Conservation (phyloP, 2,113 vertebrate species). For the Dromas ardeola region DNA sequence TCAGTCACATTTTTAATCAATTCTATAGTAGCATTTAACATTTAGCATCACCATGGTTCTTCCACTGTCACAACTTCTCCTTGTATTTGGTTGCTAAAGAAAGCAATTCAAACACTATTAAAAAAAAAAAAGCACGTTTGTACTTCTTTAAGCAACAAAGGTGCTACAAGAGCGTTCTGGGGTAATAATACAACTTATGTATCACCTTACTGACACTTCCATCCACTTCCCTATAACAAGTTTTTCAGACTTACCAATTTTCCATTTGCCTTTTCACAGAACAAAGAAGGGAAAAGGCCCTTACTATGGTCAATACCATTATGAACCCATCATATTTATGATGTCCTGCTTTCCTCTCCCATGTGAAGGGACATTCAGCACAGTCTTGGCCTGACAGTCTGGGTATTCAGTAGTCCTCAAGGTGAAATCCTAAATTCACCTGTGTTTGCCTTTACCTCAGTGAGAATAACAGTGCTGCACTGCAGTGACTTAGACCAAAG, state of each 20-base stretch:
- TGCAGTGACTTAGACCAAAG: not conserved
- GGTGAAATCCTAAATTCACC: not conserved
- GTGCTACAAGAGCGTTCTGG: not conserved
- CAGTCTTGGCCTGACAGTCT: not conserved
- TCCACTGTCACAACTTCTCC: not conserved
- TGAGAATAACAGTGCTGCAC: not conserved
- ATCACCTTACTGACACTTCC: not conserved
- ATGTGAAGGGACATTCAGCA: not conserved
- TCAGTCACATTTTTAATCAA: not conserved
- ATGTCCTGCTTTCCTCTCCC: not conserved
- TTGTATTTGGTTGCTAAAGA: not conserved
- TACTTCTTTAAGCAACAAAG: not conserved
- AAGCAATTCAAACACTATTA: not conserved
- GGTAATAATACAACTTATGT: fast-evolving
- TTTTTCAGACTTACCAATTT: not conserved
- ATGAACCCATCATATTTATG: not conserved
- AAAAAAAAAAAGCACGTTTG: not conserved
- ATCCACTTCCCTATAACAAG: not conserved
- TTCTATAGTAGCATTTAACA: not conserved
- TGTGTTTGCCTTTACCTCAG: not conserved
- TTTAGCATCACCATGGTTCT: not conserved
- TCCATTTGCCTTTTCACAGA: not conserved
- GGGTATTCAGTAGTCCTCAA: not conserved
- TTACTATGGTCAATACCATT: not conserved
- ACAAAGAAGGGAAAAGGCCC: not conserved